A percentile compares a stretch with the other conserved stretches of the same genome.
Conservation (phyloP, 2,113 vertebrate genomes). For the Azemiops feae region DNA sequence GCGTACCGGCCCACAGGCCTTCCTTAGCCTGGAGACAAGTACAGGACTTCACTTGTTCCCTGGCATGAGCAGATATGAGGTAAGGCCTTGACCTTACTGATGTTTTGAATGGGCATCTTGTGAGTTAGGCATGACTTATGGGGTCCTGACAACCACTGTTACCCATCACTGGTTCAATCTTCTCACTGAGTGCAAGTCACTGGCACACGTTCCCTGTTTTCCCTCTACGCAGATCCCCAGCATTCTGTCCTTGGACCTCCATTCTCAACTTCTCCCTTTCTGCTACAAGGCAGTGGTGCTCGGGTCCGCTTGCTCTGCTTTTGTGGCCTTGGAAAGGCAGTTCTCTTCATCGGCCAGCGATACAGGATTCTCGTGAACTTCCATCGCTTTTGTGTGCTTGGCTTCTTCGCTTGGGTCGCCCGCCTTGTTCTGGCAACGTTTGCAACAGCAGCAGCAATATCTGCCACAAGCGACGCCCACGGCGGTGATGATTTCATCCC, state of each 20-base stretch:
- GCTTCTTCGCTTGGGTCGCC: conserved; percentile 49
- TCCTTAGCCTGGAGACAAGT: not conserved
- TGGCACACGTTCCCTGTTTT: conserved; percentile 33
- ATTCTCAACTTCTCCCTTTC: not conserved
- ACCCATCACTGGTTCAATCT: not conserved
- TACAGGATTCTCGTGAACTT: conserved; percentile 78
- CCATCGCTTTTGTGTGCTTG: conserved; percentile 61
- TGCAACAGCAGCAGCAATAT: conserved; percentile 81
- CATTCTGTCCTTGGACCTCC: not conserved
- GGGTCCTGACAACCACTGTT: not conserved
- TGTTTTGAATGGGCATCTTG: not conserved
- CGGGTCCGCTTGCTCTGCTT: conserved; percentile 36
- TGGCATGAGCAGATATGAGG: not conserved
- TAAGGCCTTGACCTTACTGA: not conserved
- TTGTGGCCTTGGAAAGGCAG: conserved; percentile 28
- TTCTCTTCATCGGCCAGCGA: conserved; percentile 65
- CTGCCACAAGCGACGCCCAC: conserved; percentile 62
- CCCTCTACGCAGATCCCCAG: conserved; percentile 14
- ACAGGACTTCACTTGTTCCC: not conserved
- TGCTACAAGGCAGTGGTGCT: conserved; percentile 69
- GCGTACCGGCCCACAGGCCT: not conserved
- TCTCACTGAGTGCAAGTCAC: conserved; percentile 40
- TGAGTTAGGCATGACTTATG: not conserved
- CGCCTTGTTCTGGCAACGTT: conserved; percentile 56
- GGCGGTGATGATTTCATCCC: conserved; percentile 75